A percentile compares a stretch with the other conserved stretches of the same genome.
These are phyloP conservation scores for Xenentodon cancila DNA, from an alignment of 2,797 vertebrate species.

Conservation along the genomic window DNA sequence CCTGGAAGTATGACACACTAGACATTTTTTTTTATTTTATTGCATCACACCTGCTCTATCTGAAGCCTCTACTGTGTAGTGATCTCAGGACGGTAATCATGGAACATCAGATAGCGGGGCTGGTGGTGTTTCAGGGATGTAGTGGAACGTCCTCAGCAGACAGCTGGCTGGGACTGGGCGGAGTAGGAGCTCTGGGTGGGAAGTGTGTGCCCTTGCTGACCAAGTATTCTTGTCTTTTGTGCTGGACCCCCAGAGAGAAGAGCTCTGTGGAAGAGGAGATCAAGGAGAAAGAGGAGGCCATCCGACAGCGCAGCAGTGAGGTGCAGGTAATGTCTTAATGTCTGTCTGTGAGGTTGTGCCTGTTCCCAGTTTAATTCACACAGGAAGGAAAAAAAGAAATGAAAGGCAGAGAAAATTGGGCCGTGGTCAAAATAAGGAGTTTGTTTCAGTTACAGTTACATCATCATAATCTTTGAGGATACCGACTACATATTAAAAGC, in stretches of 20 bases:
- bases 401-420: no score
- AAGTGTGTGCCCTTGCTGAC: constrained; percentile 87
- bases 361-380: not conserved
- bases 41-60: constrained; percentile 13
- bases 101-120: constrained; percentile 69
- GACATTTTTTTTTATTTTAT: not conserved
- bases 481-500: not conserved
- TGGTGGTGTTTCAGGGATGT: constrained; percentile 41
- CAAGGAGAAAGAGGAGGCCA: constrained; percentile 94
- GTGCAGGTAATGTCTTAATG: constrained; percentile 88
- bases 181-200: constrained; percentile 82
- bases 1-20: constrained; percentile 1
- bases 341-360: constrained; percentile 8
- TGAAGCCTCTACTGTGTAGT: constrained; percentile 28
- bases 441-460: no score
- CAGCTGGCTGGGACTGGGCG: constrained; percentile 73
- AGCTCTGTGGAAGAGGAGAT: constrained; percentile 94
- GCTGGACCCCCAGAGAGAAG: constrained; percentile 97
- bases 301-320: constrained; percentile 90
- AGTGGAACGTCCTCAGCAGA: constrained; percentile 49
- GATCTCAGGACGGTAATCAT: constrained; percentile 51
- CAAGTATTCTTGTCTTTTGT: constrained; percentile 92
- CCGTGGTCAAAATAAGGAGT: no score
- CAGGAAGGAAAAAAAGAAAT: no score
- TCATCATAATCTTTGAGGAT: no score